These are phyloP conservation scores for Tinamus major DNA, from an alignment of 2,797 vertebrate species.

Conservation along the genomic window DNA sequence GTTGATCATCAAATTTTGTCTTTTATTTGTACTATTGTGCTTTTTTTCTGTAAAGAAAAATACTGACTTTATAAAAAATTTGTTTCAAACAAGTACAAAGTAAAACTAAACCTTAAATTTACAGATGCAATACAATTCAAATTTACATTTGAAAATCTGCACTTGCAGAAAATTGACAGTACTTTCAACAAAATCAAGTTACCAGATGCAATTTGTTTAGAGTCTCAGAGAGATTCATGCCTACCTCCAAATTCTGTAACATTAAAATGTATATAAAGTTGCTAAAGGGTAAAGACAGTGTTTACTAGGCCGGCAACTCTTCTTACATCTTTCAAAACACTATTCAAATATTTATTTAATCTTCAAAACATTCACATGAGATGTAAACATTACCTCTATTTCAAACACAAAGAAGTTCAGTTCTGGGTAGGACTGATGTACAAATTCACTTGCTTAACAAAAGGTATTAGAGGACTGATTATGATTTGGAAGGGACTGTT, in stretches of 20 bases:
- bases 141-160: not conserved
- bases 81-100: not conserved
- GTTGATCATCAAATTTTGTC: not conserved
- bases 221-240: not conserved
- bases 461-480: not conserved
- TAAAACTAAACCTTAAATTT: constrained; percentile 17
- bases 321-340: not conserved
- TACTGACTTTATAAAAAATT: not conserved
- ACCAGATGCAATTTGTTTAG: not conserved
- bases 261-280: not conserved
- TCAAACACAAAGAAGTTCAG: not conserved
- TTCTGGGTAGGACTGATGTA: not conserved
- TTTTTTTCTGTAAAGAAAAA: not conserved
- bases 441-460: not conserved
- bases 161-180: not conserved
- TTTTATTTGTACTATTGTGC: not conserved
- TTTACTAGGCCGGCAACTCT: not conserved
- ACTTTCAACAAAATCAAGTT: not conserved
- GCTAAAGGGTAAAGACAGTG: not conserved
- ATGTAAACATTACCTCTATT: not conserved
- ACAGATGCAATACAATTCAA: not conserved
- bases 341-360: not conserved
- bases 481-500: not conserved
- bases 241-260: not conserved
- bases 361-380: not conserved